phyloP scores from a whole-genome alignment of 1,140 invertebrate species.

The Scaptomyza graminum region DNA sequence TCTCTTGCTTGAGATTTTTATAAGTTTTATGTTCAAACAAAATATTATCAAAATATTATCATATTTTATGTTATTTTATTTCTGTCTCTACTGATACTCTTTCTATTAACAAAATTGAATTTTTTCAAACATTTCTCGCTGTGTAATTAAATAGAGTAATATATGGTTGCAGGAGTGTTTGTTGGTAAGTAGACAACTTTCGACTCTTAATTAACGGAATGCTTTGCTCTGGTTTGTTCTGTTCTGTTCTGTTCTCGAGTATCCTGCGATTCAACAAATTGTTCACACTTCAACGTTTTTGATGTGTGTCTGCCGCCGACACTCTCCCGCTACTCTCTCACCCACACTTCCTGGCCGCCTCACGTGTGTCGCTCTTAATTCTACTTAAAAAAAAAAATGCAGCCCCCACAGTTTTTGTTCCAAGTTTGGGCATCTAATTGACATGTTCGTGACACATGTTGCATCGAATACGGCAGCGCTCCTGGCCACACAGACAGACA shows the following conservation, averaged over 20 bases:
- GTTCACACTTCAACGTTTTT: conserved; percentile 79
- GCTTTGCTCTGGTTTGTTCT: background rate
- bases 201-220: conserved; percentile 68
- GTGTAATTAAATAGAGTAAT: background rate
- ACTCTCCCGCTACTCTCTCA: background rate
- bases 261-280: conserved; percentile 75
- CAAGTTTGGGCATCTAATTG: conserved; percentile 65
- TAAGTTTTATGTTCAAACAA: too few species aligned
- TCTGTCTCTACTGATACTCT: too few species aligned
- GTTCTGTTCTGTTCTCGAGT: conserved; percentile 10
- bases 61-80: too few species aligned
- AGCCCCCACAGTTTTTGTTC: conserved; percentile 42
- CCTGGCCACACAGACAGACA: conserved; percentile 33
- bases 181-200: background rate
- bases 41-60: too few species aligned
- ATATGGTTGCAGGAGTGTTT: background rate
- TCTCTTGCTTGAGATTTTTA: too few species aligned
- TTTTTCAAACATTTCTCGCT: background rate
- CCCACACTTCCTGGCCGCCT: conserved; percentile 35
- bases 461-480: conserved; percentile 49
- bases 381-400: conserved; percentile 25
- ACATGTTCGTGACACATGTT: conserved; percentile 82
- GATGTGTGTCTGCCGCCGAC: conserved; percentile 23
- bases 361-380: conserved; percentile 37
- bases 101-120: too few species aligned